phyloP scores from a whole-genome alignment of 2,113 vertebrate genomes.

The Lampris megalopsis region DNA sequence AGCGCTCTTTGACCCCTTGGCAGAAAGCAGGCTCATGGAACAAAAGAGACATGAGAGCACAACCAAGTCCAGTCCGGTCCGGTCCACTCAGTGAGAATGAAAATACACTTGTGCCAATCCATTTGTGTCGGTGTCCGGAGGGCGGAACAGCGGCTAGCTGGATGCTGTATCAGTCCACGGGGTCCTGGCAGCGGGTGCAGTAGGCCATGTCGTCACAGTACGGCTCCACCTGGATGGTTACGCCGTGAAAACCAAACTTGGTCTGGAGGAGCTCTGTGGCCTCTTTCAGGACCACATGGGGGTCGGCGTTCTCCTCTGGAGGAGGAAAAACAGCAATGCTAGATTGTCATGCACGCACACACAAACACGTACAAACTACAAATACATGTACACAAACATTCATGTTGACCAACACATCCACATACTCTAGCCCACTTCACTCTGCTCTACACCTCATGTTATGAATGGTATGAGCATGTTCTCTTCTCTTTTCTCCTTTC shows the following conservation, averaged over 20 bases:
- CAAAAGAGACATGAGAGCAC: not conserved
- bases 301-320: constrained; percentile 84
- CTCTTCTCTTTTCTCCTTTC: no score
- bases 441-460: no score
- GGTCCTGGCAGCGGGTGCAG: constrained; percentile 88
- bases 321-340: no score
- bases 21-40: not conserved
- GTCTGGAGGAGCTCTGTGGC: constrained; percentile 85
- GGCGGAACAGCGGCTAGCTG: not conserved
- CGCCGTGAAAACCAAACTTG: constrained; percentile 89
- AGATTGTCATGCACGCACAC: no score
- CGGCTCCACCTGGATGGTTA: constrained; percentile 93
- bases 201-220: constrained; percentile 87
- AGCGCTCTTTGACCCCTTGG: not conserved
- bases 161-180: constrained; percentile 74
- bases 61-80: not conserved
- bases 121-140: not conserved
- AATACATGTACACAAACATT: no score
- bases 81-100: constrained; percentile 26
- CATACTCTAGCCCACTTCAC: no score
- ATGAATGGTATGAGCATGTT: no score
- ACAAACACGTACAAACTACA: no score
- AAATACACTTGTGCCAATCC: constrained; percentile 24
- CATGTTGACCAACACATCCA: no score
- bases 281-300: constrained; percentile 87